Conservation (phyloP, 2,888 invertebrate genomes). For the Tipula confusa region DNA sequence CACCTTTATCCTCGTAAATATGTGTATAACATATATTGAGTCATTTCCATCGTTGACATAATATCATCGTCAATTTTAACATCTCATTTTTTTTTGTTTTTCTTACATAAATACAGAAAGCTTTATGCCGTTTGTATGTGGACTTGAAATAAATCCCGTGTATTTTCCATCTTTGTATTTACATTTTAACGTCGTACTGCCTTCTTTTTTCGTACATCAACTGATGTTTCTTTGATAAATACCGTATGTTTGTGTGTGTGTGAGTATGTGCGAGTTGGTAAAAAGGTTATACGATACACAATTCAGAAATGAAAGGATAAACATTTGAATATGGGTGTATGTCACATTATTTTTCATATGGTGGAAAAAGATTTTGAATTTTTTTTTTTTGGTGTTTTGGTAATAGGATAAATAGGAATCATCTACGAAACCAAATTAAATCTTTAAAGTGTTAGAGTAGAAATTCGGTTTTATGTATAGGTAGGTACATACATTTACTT, state of each 20-base stretch:
- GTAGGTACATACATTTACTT: not conserved
- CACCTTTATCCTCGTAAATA: not conserved
- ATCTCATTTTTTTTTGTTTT: not conserved
- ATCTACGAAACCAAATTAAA: not conserved
- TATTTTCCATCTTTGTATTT: not conserved
- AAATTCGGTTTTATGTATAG: not conserved
- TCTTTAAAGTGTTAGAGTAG: not conserved
- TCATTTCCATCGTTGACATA: conserved; percentile 7
- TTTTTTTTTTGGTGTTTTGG: not conserved
- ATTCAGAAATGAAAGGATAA: not conserved
- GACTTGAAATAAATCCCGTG: not conserved
- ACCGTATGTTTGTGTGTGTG: not conserved
- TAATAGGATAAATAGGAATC: conserved; percentile 7
- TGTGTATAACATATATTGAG: not conserved
- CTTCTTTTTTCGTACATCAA: conserved; percentile 5
- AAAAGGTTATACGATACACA: conserved; percentile 3
- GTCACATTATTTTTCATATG: not conserved
- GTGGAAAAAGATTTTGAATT: not conserved
- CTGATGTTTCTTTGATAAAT: conserved; percentile 8
- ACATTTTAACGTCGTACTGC: not conserved
- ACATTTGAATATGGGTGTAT: not conserved
- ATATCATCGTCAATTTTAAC: conserved; percentile 9
- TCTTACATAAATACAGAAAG: not conserved
- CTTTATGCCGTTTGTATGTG: not conserved
- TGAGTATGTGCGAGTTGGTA: not conserved